These are phyloP conservation scores for Euplexia lucipara DNA, from an alignment of 2,888 invertebrate genomes.

Conservation along the genomic window DNA sequence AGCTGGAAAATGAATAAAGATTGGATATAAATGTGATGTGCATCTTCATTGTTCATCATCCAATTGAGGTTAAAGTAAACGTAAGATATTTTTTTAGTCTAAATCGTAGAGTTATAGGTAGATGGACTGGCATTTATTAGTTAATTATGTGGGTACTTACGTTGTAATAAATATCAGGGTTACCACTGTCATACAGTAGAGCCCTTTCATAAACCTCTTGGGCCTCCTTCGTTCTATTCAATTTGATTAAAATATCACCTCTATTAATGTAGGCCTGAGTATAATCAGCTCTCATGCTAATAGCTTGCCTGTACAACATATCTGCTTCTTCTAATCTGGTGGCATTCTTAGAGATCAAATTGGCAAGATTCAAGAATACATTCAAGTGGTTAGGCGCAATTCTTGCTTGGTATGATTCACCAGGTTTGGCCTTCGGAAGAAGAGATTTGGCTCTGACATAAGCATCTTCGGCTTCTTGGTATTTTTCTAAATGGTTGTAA, in stretches of 20 bases:
- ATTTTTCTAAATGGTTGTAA: slow-evolving; percentile 95
- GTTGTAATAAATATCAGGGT: slow-evolving; percentile 98
- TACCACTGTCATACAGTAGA: slow-evolving; percentile 97
- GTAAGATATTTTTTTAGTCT: too few species aligned
- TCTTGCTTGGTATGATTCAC: slow-evolving; percentile 98
- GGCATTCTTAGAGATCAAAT: slow-evolving; percentile 97
- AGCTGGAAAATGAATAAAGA: slow-evolving; percentile 89
- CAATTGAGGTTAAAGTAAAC: too few species aligned
- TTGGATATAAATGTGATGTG: background rate
- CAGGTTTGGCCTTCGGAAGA: slow-evolving; percentile 97
- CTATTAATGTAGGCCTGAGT: slow-evolving; percentile 99
- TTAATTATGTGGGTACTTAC: slow-evolving; percentile 89
- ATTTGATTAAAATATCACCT: slow-evolving; percentile 98
- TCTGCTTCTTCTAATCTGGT: slow-evolving; percentile 98
- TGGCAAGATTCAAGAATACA: slow-evolving; percentile 98
- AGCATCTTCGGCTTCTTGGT: slow-evolving; percentile 96
- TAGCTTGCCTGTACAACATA: slow-evolving; percentile 97
- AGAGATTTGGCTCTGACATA: slow-evolving; percentile 97
- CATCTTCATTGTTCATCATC: too few species aligned
- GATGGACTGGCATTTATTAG: background rate
- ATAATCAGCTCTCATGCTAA: slow-evolving; percentile 99
- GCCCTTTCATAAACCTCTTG: slow-evolving; percentile 98
- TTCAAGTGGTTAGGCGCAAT: slow-evolving; percentile 99
- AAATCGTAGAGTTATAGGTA: background rate
- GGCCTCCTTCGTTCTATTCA: slow-evolving; percentile 98